Base-by-base conservation (phyloP, 2,113 vertebrate genomes). In the Zosterops pallidus region DNA sequence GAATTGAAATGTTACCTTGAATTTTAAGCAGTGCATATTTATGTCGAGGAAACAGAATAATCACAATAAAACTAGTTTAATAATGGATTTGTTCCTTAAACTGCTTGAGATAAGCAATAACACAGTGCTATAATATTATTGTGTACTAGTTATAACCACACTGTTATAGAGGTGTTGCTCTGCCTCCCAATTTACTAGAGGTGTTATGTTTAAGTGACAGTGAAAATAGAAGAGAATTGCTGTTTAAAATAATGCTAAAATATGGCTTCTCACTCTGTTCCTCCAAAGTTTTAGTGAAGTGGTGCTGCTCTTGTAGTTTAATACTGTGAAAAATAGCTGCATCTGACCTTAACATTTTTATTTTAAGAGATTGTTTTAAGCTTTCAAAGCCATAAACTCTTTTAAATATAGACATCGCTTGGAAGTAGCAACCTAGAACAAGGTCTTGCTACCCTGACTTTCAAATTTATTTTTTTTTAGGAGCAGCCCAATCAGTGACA, bases 1-100 rank as follows among this genome's bases (percentile, higher is more conserved):
- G 71, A 87, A 93, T 77, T 67, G 56, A 89, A 96, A 94, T 75
- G 76, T 80, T 92, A 92, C 77, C 52, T 94, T 92, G 79, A 83
- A 95, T 93, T 87, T 91, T 80, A 91, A 91, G 26, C 47, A 80
- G 84, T 42, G 59, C 5, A 65, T 81, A 52, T 72, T 74, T 91
- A 64, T 83, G 22, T 35, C 90, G 50, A 87, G 24, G 31, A 78
- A 89, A 44, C 3, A n/a, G 42, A 83, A 83, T 60, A 17, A 86
- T 94, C 39, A 59, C 75, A 95, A 50, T 69, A 88, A 69, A 88
- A 35, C 12, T 47, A 78, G 24, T 93, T 93, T 86, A 86, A 67
- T 56, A 93, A 81, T 53, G 44, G 18, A 62, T 95, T 93, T 93
- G 14, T 80, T 70, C 46, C 28, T 78, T 68, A 77, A 94, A 83